A percentile compares a stretch with the other conserved stretches of the same genome.
Conservation (phyloP, 2,797 vertebrate species). For the Xiphorhynchus erythropygius region DNA sequence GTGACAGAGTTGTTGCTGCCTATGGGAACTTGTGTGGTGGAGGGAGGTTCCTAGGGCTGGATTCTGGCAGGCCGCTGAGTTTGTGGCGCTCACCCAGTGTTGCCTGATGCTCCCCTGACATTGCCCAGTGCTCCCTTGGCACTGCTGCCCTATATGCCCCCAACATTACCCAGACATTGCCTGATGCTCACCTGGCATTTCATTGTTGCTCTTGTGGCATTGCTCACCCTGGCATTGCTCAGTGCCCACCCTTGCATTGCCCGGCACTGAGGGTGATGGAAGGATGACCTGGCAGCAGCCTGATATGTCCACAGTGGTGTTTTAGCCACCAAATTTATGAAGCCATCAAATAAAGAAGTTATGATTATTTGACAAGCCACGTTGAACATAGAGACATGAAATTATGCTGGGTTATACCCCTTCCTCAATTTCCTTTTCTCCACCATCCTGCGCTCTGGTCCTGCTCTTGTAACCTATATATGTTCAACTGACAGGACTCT, state of each 20-base stretch:
- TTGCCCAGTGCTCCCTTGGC: neutral
- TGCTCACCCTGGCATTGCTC: neutral
- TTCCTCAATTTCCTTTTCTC: neutral
- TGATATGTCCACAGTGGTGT: neutral
- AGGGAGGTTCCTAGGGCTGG: neutral
- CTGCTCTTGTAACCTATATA: neutral
- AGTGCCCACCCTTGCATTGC: neutral
- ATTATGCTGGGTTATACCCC: neutral
- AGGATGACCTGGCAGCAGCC: neutral
- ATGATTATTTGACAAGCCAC: neutral
- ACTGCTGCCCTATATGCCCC: too few species aligned
- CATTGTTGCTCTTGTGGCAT: neutral
- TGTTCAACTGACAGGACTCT: neutral
- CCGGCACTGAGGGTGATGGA: neutral
- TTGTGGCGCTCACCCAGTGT: accelerated
- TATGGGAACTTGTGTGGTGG: neutral
- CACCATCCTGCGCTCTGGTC: accelerated
- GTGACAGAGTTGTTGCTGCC: neutral
- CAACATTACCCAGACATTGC: neutral
- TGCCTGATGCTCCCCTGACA: neutral
- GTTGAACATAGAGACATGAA: neutral
- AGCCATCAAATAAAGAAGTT: neutral
- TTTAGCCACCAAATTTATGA: neutral
- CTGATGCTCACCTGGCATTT: accelerated
- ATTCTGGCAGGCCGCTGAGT: neutral